Conservation (phyloP, 2,113 vertebrate genomes). For the Nymphicus hollandicus region DNA sequence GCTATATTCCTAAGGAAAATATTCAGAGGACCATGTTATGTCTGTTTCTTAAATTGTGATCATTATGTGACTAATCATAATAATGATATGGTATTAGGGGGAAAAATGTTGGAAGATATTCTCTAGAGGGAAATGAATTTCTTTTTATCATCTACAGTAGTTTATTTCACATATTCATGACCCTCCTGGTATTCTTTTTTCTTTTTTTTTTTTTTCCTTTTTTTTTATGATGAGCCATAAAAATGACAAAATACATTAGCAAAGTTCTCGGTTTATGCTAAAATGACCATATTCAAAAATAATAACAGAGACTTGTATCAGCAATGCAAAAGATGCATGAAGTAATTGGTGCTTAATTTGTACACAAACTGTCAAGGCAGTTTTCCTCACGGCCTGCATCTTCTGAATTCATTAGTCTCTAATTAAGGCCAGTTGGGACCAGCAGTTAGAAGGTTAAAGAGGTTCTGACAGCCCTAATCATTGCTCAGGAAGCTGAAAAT, state of each 20-base stretch:
- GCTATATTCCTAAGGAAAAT: slow-evolving; percentile 51
- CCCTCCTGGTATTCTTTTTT: slow-evolving; percentile 69
- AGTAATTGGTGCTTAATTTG: slow-evolving; percentile 93
- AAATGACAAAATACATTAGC: slow-evolving; percentile 83
- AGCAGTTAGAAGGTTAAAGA: slow-evolving; percentile 99
- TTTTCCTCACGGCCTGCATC: slow-evolving; percentile 93
- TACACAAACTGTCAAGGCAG: slow-evolving; percentile 91
- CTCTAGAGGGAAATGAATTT: slow-evolving; percentile 76
- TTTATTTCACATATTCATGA: slow-evolving; percentile 82
- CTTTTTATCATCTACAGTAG: slow-evolving; percentile 75
- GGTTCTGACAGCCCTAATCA: slow-evolving; percentile 98
- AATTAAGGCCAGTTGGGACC: slow-evolving; percentile 98
- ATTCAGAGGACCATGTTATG: slow-evolving; percentile 8
- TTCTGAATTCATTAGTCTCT: slow-evolving; percentile 99
- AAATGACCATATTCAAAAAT: slow-evolving; percentile 85
- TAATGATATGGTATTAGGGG: slow-evolving; percentile 64
- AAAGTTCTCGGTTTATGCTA: slow-evolving; percentile 81
- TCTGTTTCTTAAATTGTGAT: slow-evolving; percentile 48
- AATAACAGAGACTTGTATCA: slow-evolving; percentile 87
- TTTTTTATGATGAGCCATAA: slow-evolving; percentile 79
- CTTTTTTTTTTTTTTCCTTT: slow-evolving; percentile 51
- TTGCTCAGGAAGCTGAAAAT: slow-evolving; percentile 96
- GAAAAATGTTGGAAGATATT: slow-evolving; percentile 69
- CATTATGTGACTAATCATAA: slow-evolving; percentile 66
- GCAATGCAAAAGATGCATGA: slow-evolving; percentile 86